A percentile compares a stretch with the other conserved stretches of the same genome.
phyloP scores from a whole-genome alignment of 2,888 invertebrate genomes.

The Thysanoteuthis rhombus region DNA sequence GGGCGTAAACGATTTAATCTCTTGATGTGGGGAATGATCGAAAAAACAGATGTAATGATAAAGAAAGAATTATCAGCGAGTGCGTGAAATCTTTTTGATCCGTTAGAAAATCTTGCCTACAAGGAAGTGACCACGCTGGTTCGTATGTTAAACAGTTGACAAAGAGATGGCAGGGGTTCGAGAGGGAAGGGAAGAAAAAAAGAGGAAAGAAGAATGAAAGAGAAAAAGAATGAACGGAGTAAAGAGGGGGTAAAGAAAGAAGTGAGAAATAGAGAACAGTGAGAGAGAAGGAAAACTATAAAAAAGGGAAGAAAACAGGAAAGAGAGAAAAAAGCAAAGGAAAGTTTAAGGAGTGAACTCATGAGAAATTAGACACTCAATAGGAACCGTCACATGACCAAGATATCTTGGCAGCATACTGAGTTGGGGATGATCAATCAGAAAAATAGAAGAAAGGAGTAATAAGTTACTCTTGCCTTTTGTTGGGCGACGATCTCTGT shows the following conservation, averaged over 20 bases:
- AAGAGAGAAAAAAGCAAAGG: not conserved
- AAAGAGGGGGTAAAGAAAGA: not conserved
- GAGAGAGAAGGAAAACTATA: no score
- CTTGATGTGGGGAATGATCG: not conserved
- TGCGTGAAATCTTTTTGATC: not conserved
- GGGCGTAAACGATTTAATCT: not conserved
- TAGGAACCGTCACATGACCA: no score
- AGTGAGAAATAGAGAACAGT: no score
- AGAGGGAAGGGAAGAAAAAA: not conserved
- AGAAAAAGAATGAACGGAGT: not conserved
- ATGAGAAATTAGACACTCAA: no score
- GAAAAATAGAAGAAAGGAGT: no score
- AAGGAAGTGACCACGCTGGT: not conserved
- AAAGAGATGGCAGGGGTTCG: not conserved
- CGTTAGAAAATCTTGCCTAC: not conserved
- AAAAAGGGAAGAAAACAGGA: not conserved
- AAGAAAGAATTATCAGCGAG: not conserved
- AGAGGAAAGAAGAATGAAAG: not conserved
- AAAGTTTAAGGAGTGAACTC: no score
- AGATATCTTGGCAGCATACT: no score
- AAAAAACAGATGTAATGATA: not conserved
- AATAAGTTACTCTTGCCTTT: no score
- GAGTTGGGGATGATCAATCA: no score
- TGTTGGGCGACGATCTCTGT: no score
- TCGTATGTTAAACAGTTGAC: not conserved